These are phyloP conservation scores for Mystacides longicornis DNA, from an alignment of 2,888 invertebrate species.

Conservation along the genomic window DNA sequence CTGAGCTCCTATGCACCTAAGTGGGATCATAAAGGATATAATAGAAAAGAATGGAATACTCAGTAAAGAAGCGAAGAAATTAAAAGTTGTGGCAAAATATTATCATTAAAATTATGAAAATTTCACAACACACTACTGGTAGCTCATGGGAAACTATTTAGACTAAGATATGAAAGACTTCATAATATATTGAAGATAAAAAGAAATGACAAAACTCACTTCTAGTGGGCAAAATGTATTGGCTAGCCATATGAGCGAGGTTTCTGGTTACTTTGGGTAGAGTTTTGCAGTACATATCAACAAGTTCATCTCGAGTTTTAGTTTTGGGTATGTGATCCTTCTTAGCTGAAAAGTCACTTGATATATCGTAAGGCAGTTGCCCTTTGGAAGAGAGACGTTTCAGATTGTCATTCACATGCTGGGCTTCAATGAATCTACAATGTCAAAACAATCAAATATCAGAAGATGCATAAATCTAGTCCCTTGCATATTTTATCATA, in stretches of 20 bases:
- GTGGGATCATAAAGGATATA: background rate
- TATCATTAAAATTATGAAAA: conserved; percentile 25
- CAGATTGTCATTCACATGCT: conserved; percentile 41
- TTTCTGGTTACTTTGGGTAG: conserved; percentile 43
- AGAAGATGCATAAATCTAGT: too few species aligned
- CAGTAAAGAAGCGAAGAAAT: too few species aligned
- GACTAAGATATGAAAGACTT: too few species aligned
- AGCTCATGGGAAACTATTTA: too few species aligned
- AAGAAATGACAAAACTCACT: conserved; percentile 14
- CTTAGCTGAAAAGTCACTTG: conserved; percentile 35
- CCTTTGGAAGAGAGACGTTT: conserved; percentile 29
- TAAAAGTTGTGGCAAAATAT: too few species aligned
- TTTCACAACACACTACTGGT: too few species aligned
- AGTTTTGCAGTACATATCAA: conserved; percentile 43
- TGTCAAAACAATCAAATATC: background rate
- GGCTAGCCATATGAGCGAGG: conserved; percentile 37
- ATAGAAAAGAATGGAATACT: too few species aligned
- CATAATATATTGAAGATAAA: background rate
- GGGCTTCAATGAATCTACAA: conserved; percentile 51
- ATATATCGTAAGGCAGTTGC: conserved; percentile 37
- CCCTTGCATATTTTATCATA: too few species aligned
- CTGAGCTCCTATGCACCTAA: too few species aligned
- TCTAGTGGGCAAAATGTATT: conserved; percentile 26
- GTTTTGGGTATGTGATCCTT: conserved; percentile 33
- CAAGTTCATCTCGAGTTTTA: conserved; percentile 44